These are phyloP conservation scores for Hydractinia symbiolongicarpus DNA, from an alignment of 30 jellyfish, hydroid and myxozoan species.

Conservation along the genomic window DNA sequence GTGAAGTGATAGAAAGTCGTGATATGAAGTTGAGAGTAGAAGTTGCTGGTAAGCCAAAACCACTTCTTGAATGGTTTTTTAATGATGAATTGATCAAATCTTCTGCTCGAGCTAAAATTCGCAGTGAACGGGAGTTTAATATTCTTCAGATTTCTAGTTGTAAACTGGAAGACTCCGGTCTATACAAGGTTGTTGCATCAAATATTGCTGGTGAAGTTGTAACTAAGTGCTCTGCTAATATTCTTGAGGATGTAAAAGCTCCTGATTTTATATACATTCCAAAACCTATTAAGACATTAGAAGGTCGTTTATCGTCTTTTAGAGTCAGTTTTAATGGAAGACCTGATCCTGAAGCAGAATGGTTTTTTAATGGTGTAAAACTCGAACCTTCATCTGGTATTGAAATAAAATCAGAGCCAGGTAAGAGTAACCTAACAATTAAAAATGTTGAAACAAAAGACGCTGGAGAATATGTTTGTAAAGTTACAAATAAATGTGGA, in stretches of 20 bases:
- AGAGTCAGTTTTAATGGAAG: constrained; percentile 75
- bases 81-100: constrained; percentile 61
- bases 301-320: constrained; percentile 58
- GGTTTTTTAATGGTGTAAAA: constrained; percentile 63
- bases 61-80: constrained; percentile 75
- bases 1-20: constrained; percentile 54
- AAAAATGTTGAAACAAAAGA: constrained; percentile 28
- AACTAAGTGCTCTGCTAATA: constrained; percentile 38
- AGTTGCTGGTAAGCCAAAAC: constrained; percentile 85
- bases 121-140: constrained; percentile 46
- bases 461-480: constrained; percentile 76
- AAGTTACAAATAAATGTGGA: constrained; percentile 61
- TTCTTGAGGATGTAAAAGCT: constrained; percentile 52
- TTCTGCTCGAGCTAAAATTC: constrained; percentile 51
- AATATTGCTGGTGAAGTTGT: constrained; percentile 74
- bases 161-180: constrained; percentile 53
- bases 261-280: constrained; percentile 75
- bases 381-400: constrained; percentile 17
- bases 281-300: constrained; percentile 40
- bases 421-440: constrained; percentile 45
- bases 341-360: constrained; percentile 72
- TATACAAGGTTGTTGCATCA: constrained; percentile 54
- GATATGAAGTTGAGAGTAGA: constrained; percentile 66
- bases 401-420: constrained; percentile 54
- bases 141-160: constrained; percentile 51